Conservation (phyloP, 1,140 invertebrate species). For the Solenopsis fugax region DNA sequence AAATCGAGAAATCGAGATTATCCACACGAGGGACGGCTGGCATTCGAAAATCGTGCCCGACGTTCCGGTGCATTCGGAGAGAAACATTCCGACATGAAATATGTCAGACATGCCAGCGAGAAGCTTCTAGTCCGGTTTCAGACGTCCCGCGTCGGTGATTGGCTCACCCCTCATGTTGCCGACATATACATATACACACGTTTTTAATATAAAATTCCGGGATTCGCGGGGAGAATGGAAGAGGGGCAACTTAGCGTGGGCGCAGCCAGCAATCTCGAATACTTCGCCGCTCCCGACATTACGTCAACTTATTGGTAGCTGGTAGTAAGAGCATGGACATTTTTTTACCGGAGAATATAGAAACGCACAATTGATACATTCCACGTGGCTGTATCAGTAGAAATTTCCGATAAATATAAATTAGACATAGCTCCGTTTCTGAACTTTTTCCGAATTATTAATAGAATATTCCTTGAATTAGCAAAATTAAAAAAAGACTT, state of each 20-base stretch:
- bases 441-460: not conserved
- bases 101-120: slow-evolving; percentile 69
- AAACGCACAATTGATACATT: slow-evolving; percentile 33
- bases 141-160: slow-evolving; percentile 56
- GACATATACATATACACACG: not conserved
- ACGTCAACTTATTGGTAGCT: slow-evolving; percentile 57
- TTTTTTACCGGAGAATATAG: slow-evolving; percentile 26
- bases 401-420: slow-evolving; percentile 8
- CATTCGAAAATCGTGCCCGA: slow-evolving; percentile 68
- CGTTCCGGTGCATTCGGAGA: slow-evolving; percentile 66
- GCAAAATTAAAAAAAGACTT: not conserved
- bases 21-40: slow-evolving; percentile 66
- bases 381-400: not conserved
- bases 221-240: slow-evolving; percentile 37
- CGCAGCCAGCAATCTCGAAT: slow-evolving; percentile 48
- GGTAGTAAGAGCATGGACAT: slow-evolving; percentile 31
- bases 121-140: slow-evolving; percentile 68
- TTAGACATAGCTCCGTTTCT: not conserved
- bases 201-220: slow-evolving; percentile 70
- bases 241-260: slow-evolving; percentile 9
- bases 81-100: slow-evolving; percentile 74
- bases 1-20: slow-evolving; percentile 70
- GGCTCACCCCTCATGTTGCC: not conserved
- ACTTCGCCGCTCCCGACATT: slow-evolving; percentile 38
- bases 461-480: not conserved